A percentile compares a stretch with the other conserved stretches of the same genome.
phyloP scores from a whole-genome alignment of 1,140 invertebrate species.

The Drosophila navojoa region DNA sequence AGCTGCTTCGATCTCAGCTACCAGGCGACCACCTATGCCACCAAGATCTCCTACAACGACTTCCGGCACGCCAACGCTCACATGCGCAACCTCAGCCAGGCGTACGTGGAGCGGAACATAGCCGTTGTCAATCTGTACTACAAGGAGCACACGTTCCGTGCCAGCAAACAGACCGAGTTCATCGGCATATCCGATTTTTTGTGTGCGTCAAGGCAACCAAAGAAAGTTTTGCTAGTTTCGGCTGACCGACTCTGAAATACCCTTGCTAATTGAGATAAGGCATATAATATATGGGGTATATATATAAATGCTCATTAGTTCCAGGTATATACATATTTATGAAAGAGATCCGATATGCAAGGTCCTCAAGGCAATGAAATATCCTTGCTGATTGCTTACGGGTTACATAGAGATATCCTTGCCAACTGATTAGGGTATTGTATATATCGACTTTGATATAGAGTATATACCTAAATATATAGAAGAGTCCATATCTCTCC shows the following conservation, averaged over 20 bases:
- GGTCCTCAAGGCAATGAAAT: too few relatives aligned
- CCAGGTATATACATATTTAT: not conserved
- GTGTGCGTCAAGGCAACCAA: constrained; percentile 85
- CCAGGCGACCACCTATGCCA: constrained; percentile 85
- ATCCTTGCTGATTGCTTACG: too few relatives aligned
- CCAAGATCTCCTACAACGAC: constrained; percentile 74
- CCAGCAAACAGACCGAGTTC: constrained; percentile 88
- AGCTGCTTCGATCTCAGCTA: constrained; percentile 89
- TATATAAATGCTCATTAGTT: not conserved
- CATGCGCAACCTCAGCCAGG: constrained; percentile 86
- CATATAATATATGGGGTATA: not conserved
- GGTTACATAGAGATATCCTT: too few relatives aligned
- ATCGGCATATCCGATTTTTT: constrained; percentile 91
- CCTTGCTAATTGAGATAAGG: not conserved
- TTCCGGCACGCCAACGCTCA: constrained; percentile 51
- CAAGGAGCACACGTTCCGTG: constrained; percentile 88
- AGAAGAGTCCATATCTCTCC: too few relatives aligned
- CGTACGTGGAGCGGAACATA: constrained; percentile 89
- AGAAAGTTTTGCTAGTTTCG: not conserved
- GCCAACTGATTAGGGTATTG: too few relatives aligned
- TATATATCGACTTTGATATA: too few relatives aligned
- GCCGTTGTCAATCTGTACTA: constrained; percentile 90
- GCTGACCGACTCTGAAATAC: not conserved
- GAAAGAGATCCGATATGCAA: too few relatives aligned
- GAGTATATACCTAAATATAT: too few relatives aligned